A percentile compares a stretch with the other conserved stretches of the same genome.
These are phyloP conservation scores for Lathronympha strigana DNA, from an alignment of 2,888 invertebrate genomes.

Conservation along the genomic window DNA sequence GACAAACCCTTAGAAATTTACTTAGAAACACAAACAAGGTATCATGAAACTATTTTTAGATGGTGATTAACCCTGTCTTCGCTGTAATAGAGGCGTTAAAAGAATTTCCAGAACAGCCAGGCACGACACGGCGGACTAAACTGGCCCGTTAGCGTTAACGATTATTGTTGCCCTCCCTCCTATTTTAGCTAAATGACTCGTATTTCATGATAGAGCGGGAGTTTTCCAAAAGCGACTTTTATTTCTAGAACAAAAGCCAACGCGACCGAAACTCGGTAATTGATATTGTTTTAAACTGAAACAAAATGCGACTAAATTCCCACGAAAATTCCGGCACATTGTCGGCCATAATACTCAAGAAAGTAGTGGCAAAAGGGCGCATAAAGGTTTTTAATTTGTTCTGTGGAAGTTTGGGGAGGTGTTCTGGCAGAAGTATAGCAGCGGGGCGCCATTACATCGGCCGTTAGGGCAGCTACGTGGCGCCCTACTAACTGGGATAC, in stretches of 20 bases:
- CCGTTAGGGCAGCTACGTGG: constrained; percentile 78
- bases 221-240: constrained; percentile 45
- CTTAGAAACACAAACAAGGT: constrained; percentile 35
- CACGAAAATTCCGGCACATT: constrained; percentile 46
- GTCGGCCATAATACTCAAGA: constrained; percentile 51
- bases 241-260: constrained; percentile 24
- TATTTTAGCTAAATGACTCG: constrained; percentile 68
- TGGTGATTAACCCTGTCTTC: constrained; percentile 37
- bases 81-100: constrained; percentile 55
- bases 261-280: constrained; percentile 17
- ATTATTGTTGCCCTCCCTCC: constrained; percentile 66
- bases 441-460: constrained; percentile 70
- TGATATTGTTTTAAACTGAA: constrained; percentile 28
- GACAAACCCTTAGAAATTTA: constrained; percentile 30
- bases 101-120: constrained; percentile 59
- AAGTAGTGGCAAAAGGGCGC: constrained; percentile 54
- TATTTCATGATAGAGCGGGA: constrained; percentile 64
- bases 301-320: constrained; percentile 50
- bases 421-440: constrained; percentile 63
- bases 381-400: constrained; percentile 79
- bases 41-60: constrained; percentile 40
- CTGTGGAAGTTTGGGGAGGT: constrained; percentile 61
- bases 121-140: constrained; percentile 61
- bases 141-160: constrained; percentile 69
- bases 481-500: constrained; percentile 78